Conservation (phyloP, 2,113 vertebrate species). For the Grus americana region DNA sequence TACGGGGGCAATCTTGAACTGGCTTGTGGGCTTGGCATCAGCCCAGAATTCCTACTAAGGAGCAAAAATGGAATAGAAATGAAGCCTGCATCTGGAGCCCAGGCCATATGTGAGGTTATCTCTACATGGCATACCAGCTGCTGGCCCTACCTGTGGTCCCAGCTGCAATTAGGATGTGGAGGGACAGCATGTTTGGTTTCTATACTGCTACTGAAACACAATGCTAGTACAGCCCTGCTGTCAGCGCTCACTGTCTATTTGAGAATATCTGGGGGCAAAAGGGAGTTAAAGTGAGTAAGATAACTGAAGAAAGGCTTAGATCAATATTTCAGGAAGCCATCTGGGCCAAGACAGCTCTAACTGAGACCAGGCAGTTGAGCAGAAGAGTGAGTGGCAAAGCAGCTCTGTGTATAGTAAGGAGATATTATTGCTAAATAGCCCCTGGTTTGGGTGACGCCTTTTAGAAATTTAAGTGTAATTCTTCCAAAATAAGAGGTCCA, state of each 20-base stretch:
- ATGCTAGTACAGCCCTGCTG: neutral
- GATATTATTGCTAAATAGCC: neutral
- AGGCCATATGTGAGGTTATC: neutral
- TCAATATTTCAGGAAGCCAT: neutral
- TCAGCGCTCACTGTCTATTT: neutral
- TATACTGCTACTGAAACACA: fast-evolving
- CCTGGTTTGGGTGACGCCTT: neutral
- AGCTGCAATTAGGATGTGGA: neutral
- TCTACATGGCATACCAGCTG: neutral
- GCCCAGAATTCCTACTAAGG: neutral
- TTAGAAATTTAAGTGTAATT: neutral
- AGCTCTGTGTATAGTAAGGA: neutral
- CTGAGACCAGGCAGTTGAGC: neutral
- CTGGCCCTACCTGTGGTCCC: neutral
- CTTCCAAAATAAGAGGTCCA: neutral
- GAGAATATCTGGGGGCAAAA: neutral
- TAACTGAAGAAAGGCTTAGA: neutral
- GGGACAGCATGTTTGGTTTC: neutral
- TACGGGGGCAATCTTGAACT: neutral
- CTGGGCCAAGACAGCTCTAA: neutral
- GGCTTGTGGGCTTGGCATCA: neutral
- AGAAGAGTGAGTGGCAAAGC: neutral
- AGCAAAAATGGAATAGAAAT: neutral
- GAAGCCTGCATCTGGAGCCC: neutral
- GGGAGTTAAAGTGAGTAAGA: neutral